Evolutionary conservation across 2,888 invertebrate species (phyloP).

Genomic region (Caenorhabditis sp.): DNA sequence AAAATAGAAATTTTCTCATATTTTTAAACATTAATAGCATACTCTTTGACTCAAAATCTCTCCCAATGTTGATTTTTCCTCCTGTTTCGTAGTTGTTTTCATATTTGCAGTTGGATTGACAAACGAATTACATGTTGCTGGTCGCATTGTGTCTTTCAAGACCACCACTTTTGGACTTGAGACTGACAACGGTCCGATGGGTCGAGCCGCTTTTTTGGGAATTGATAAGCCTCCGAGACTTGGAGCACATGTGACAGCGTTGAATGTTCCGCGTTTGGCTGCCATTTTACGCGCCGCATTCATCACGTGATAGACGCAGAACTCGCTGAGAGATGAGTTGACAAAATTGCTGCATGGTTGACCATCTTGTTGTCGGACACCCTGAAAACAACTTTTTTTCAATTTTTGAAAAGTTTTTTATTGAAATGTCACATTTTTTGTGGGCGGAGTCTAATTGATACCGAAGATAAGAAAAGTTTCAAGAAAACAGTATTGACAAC

Average conservation of each 20-base stretch:
- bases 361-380: conserved; percentile 52
- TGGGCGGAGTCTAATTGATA: too few species aligned
- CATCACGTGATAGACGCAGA: conserved; percentile 63
- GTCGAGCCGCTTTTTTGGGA: background rate
- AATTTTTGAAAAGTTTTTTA: too few species aligned
- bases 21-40: too few species aligned
- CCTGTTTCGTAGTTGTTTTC: conserved; percentile 38
- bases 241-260: conserved; percentile 31
- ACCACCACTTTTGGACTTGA: background rate
- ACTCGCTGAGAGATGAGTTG: conserved; percentile 56
- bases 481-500: too few species aligned
- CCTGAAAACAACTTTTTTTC: too few species aligned
- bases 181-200: background rate
- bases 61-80: conserved; percentile 35
- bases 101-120: conserved; percentile 17
- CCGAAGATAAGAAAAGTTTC: too few species aligned
- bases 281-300: conserved; percentile 44
- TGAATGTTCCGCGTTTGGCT: conserved; percentile 43
- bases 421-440: too few species aligned
- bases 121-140: conserved; percentile 21
- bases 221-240: conserved; percentile 19
- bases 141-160: conserved; percentile 33
- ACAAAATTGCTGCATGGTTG: conserved; percentile 59
- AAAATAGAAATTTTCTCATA: background rate
- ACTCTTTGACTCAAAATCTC: conserved; percentile 35